Percentiles rank a stretch among this genome's conserved stretches.
phyloP scores from a whole-genome alignment of 2,797 vertebrate genomes.

The Mus spretus region DNA sequence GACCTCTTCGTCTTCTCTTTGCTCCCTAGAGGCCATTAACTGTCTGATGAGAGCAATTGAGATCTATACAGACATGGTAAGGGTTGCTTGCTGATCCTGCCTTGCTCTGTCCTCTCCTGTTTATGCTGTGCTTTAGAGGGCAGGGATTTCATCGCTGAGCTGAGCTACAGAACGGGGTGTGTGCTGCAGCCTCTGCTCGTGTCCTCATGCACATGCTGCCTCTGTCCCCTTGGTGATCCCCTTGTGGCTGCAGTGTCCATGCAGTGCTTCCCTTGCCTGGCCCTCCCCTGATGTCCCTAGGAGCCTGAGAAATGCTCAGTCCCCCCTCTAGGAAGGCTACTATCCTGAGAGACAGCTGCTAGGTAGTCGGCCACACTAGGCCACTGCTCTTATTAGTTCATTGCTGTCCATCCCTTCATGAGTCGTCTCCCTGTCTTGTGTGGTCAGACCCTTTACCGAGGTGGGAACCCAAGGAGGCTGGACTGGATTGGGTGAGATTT shows the following conservation, averaged over 20 bases:
- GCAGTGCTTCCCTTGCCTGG: not conserved
- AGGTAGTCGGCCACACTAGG: no score
- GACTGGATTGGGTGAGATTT: not conserved
- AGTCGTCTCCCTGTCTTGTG: not conserved
- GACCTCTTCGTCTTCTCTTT: not conserved
- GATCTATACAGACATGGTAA: constrained; percentile 95
- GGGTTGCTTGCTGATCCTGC: not conserved
- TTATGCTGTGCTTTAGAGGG: not conserved
- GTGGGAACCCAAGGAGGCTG: fast-evolving
- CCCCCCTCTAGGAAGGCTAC: not conserved
- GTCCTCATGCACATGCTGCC: not conserved
- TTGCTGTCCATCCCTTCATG: not conserved
- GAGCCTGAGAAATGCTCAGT: not conserved
- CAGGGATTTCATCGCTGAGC: no score
- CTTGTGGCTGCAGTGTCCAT: fast-evolving
- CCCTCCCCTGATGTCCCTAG: no score
- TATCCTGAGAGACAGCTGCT: not conserved
- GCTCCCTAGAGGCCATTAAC: constrained; percentile 90
- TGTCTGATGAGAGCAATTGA: constrained; percentile 92
- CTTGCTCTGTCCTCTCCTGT: no score
- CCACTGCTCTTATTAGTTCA: not conserved
- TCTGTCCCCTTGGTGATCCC: fast-evolving
- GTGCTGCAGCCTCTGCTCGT: not conserved
- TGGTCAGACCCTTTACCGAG: not conserved
- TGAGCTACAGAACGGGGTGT: not conserved